Percentiles rank a stretch among this genome's conserved stretches.
Conservation (phyloP, 64 coral and sea anemone species). For the Platygyra sinensis region DNA sequence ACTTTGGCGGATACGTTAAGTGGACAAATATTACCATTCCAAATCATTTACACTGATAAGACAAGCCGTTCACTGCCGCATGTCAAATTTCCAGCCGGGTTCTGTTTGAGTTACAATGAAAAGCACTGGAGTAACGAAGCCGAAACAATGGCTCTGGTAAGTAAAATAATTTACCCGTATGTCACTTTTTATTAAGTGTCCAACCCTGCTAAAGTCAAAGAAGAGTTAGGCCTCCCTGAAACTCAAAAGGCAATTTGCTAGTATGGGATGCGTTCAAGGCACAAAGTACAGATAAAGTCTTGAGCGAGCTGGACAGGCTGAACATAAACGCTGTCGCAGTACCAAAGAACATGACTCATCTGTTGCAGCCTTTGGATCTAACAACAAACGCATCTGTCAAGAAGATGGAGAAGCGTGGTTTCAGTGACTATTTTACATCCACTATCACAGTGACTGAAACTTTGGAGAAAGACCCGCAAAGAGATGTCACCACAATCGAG, state of each 20-base stretch:
- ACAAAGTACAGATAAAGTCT: no score
- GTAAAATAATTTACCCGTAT: constrained; percentile 57
- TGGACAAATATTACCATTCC: constrained; percentile 61
- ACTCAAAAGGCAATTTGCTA: no score
- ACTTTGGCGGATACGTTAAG: constrained; percentile 71
- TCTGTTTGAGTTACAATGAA: constrained; percentile 43
- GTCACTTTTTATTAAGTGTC: no score
- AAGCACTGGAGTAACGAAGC: no score
- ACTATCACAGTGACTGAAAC: background rate
- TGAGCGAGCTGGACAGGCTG: constrained; percentile 34
- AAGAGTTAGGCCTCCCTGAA: no score
- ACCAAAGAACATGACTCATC: constrained; percentile 65
- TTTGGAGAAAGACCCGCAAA: constrained; percentile 40
- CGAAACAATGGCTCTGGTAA: no score
- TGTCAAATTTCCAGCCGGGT: constrained; percentile 48
- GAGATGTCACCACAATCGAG: constrained; percentile 51
- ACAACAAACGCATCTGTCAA: no score
- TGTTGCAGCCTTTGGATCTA: no score
- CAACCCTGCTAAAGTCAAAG: constrained; percentile 12
- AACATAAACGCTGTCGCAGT: constrained; percentile 50
- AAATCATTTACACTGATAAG: constrained; percentile 59
- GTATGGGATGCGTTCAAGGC: constrained; percentile 68
- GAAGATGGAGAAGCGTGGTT: no score
- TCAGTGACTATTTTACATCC: no score
- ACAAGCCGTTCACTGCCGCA: constrained; percentile 46